Base-by-base conservation (phyloP, 2,888 invertebrate species). In the Thalpophila matura region DNA sequence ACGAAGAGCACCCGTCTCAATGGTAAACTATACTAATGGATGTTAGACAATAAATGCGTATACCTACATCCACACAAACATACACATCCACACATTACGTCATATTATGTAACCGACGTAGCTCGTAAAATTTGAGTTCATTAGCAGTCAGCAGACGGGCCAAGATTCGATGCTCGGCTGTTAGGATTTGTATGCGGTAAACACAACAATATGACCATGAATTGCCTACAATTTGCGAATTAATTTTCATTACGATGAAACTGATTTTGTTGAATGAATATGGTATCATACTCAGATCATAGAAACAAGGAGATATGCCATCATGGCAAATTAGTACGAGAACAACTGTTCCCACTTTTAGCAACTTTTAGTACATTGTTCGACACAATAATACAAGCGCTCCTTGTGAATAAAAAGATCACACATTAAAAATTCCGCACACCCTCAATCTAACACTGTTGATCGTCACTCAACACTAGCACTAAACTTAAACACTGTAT, bases 131-230 rank as follows among this genome's bases (percentile, higher is more conserved):
- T 88, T 83, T 69, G 74, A 70, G 60, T 81, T 88, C 88, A 91
- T 91, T 91, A 88, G 84, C 83, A 91, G 88, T 89, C 91, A 26
- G 49, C 31, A 42, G 77, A 82, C 83, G 81, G 84, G 68, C 67
- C 63, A 43, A 82, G 81, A 80, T 87, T 86, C 81, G 82, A 84
- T 76, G 82, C 86, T 80, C 70, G 83, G 65, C 77, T 68, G 72
- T 76, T 70, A 47, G 62, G 69, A 86, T 89, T 88, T 82, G 88
- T 86, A 88, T 88, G 84, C 89, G 43, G 68, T 61, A 63, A 67
- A 74, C 76, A 69, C 37, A 18, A 45, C 56, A 60, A 57, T 69
- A 79, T 83, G 89, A 74, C 89, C 88, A 76, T 90, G 90, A 87
- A 84, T 86, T 24, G 42, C n/a, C n/a, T 68, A 84, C 79, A 67